These are phyloP conservation scores for Tychaedon coryphoeus DNA, from an alignment of 2,113 vertebrate species.

Conservation along the genomic window DNA sequence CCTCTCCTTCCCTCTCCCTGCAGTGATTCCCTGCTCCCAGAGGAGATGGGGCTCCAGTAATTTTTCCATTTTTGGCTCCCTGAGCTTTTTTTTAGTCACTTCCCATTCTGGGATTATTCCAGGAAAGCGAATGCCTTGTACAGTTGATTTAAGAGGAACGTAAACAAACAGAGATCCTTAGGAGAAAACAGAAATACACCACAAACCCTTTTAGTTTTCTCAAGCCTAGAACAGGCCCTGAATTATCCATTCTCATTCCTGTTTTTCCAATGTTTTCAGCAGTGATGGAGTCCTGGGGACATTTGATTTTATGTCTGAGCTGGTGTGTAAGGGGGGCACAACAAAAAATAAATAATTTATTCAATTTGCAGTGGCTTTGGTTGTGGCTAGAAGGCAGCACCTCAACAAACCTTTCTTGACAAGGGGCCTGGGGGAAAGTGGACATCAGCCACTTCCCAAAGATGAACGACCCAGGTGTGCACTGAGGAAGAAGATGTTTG, in stretches of 20 bases:
- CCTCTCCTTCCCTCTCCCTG: background rate
- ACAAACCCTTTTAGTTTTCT: background rate
- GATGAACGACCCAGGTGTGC: background rate
- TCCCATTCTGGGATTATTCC: background rate
- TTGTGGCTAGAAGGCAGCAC: background rate
- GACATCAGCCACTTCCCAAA: background rate
- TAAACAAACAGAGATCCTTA: background rate
- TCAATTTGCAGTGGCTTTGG: fast-evolving
- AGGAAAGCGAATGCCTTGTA: background rate
- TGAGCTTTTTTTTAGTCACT: background rate
- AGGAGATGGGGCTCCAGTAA: background rate
- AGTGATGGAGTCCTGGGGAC: background rate
- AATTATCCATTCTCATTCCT: background rate
- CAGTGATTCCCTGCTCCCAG: background rate
- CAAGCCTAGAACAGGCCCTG: background rate
- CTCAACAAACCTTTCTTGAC: background rate
- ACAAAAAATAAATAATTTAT: background rate
- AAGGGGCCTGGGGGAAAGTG: background rate
- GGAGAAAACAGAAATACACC: background rate
- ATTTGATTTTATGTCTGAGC: background rate
- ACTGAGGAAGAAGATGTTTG: background rate
- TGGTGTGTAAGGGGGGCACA: background rate
- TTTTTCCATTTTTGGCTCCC: background rate
- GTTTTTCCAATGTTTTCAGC: background rate
- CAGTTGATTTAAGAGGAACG: background rate